Evolutionary conservation across 2,797 vertebrate species (phyloP).

Genomic region (Dendrocincla tyrannina): DNA sequence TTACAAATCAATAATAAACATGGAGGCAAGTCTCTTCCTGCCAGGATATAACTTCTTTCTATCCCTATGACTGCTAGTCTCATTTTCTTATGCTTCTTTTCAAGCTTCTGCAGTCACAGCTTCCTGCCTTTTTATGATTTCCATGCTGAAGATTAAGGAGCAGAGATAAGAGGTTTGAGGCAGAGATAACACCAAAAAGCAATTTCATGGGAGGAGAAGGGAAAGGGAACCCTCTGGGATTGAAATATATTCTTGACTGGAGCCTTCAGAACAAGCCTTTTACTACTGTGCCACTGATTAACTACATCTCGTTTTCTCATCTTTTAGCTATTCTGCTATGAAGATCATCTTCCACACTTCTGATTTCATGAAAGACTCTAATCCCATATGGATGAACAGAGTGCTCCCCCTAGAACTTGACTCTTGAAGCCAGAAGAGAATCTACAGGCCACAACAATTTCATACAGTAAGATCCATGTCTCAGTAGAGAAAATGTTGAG

Average conservation of each 20-base stretch:
- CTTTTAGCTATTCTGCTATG: not conserved
- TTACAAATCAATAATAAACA: not conserved
- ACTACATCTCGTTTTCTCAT: rapidly evolving
- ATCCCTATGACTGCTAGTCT: not conserved
- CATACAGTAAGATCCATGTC: not conserved
- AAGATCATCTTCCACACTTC: not conserved
- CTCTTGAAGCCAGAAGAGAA: not conserved
- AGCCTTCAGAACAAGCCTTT: not conserved
- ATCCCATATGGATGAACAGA: not conserved
- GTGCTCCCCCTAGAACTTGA: not conserved
- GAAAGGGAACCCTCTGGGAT: not conserved
- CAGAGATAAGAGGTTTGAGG: not conserved
- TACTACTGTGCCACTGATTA: not conserved
- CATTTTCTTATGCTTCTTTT: not conserved
- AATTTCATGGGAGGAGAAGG: not conserved
- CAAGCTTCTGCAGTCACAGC: not conserved
- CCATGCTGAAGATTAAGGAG: not conserved
- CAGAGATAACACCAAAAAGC: not conserved
- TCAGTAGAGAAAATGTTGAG: not conserved
- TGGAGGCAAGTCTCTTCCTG: not conserved
- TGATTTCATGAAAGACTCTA: not conserved
- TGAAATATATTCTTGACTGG: not conserved
- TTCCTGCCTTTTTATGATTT: not conserved
- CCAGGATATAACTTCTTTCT: not conserved
- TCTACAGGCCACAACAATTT: not conserved